Base-by-base conservation (phyloP, 2,113 vertebrate genomes). In the Uria lomvia region DNA sequence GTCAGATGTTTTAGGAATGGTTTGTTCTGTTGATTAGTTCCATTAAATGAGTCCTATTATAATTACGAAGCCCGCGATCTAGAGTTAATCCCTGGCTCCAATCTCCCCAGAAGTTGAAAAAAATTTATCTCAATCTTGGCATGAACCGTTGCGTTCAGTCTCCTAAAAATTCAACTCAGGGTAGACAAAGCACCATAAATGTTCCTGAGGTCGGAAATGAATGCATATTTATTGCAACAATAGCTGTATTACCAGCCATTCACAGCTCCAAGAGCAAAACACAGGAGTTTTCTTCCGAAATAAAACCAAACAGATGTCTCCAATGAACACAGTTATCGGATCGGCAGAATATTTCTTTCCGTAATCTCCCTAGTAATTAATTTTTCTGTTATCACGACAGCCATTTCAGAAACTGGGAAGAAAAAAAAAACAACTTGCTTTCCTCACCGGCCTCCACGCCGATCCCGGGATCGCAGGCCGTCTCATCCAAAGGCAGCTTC, bases 221-320 rank as follows among this genome's bases (percentile, higher is more conserved):
- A 96, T 68, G 71, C 27, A 11, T 81, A 84, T 97, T 96, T 96
- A 90, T 75, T 77, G 74, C 88, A 89, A 95, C 86, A 94, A 92
- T 79, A 63, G 81, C 78, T 73, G 84, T 43, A 58, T 70, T 50
- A 68, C 74, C 66, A 91, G 63, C 56, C 40, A 91, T 90, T 91
- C 93, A 45, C 68, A 32, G 66, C 88, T 91, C 84, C 49, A 19
- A 45, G 59, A 91, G 81, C 66, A 27, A 65, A 95, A 63, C 83
- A 86, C 3, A 8, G 68, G 91, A 82, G 19, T 76, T 92, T 92
- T 58, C 85, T 93, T 74, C 50, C 1, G 52, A 78, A 94, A 86
- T 8, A 29, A 78, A 90, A 85, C 67, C 90, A 88, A 72, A 8
- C 79, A 82, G 72, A 68, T 79, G 86, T 83, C 77, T 90, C 92